A percentile compares a stretch with the other conserved stretches of the same genome.
phyloP scores from a whole-genome alignment of 2,888 invertebrate species.

The Lithodes maja region DNA sequence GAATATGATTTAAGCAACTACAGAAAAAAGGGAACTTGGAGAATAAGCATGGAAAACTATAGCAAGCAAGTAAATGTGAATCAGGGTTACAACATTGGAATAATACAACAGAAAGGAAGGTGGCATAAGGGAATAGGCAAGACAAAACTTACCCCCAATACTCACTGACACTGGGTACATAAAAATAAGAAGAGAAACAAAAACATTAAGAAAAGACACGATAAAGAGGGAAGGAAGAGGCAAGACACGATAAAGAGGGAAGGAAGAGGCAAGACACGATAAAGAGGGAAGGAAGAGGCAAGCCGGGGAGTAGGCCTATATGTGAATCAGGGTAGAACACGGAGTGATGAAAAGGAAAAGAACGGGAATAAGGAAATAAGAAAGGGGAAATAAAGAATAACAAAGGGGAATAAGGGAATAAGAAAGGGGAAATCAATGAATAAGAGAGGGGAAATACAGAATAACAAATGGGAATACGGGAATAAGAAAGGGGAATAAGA shows the following conservation, averaged over 20 bases:
- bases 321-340: not conserved
- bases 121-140: not conserved
- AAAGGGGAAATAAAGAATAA: not conserved
- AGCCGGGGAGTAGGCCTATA: slow-evolving; percentile 5
- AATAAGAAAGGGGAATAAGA: not conserved
- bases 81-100: too few relatives aligned
- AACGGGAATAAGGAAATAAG: not conserved
- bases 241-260: not conserved
- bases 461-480: not conserved
- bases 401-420: not conserved
- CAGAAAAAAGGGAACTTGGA: too few relatives aligned
- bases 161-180: not conserved
- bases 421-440: not conserved
- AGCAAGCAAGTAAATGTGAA: too few relatives aligned
- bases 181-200: not conserved
- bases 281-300: slow-evolving; percentile 2
- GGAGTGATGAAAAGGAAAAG: not conserved
- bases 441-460: not conserved
- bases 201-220: not conserved
- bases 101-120: too few relatives aligned
- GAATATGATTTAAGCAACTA: too few relatives aligned
- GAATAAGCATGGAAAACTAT: too few relatives aligned
- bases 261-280: not conserved
- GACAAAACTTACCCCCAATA: not conserved
- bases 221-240: not conserved